Conservation (phyloP, 2,797 vertebrate genomes). For the Ceryle rudis region DNA sequence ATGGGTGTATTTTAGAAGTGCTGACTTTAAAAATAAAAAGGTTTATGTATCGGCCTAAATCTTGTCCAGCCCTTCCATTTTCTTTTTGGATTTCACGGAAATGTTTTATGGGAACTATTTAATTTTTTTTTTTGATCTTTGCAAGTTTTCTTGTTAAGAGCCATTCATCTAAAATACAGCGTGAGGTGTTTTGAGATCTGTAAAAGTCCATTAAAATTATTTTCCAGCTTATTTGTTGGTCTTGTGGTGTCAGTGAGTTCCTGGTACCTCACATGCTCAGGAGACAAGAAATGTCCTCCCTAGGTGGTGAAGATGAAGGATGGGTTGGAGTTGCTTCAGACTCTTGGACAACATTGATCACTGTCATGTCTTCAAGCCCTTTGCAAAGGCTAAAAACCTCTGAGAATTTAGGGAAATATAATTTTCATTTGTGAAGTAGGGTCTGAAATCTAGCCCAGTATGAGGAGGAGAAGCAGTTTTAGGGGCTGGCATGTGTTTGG, state of each 20-base stretch:
- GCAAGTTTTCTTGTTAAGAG: neutral
- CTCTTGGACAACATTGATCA: neutral
- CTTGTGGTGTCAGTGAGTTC: neutral
- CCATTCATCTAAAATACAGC: neutral
- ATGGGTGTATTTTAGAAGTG: neutral
- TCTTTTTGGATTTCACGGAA: neutral
- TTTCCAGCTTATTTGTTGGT: neutral
- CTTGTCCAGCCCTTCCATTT: neutral
- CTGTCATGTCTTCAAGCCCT: rapidly evolving
- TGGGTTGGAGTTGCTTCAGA: neutral
- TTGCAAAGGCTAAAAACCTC: neutral
- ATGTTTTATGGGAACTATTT: neutral
- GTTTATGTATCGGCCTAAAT: neutral
- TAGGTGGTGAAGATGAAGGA: neutral
- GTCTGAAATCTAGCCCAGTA: neutral
- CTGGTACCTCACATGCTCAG: rapidly evolving
- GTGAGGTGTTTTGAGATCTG: neutral
- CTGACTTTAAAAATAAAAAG: neutral
- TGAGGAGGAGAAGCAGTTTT: neutral
- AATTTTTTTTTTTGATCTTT: neutral
- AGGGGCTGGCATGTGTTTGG: neutral
- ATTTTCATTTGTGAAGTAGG: neutral
- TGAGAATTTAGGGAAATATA: neutral
- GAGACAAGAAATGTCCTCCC: neutral
- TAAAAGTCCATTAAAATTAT: neutral